Conservation (phyloP, 2,888 invertebrate species). For the Allygus modestus region DNA sequence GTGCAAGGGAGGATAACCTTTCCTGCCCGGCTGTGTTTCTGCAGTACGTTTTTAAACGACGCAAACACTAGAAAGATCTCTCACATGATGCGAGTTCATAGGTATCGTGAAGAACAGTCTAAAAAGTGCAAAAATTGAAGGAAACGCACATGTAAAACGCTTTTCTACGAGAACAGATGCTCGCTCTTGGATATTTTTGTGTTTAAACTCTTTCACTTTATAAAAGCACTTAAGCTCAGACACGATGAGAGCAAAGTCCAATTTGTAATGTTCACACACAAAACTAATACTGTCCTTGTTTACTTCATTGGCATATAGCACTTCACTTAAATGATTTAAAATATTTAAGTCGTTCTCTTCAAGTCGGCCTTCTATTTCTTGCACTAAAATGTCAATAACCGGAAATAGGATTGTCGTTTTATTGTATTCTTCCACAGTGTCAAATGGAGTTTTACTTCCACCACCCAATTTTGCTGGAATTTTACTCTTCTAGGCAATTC, state of each 20-base stretch:
- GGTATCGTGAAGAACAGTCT: conserved; percentile 7
- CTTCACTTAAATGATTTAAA: conserved; percentile 10
- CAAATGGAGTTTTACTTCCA: conserved; percentile 26
- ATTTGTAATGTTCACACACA: conserved; percentile 14
- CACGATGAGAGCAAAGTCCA: neutral
- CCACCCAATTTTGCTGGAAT: conserved; percentile 1
- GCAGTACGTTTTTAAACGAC: neutral
- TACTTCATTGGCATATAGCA: neutral
- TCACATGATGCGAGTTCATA: conserved; percentile 17
- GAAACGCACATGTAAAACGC: neutral
- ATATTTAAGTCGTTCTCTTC: conserved; percentile 15
- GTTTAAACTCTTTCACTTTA: neutral
- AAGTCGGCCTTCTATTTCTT: conserved; percentile 23
- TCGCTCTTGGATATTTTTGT: neutral
- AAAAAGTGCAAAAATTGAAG: neutral
- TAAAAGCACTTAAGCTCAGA: neutral
- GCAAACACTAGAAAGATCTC: conserved; percentile 1
- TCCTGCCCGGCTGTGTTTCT: conserved; percentile 8
- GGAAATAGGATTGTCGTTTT: conserved; percentile 11
- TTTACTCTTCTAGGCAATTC: conserved; percentile 31
- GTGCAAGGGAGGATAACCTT: neutral
- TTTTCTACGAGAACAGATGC: neutral
- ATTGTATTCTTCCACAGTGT: conserved; percentile 38
- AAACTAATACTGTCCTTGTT: neutral
- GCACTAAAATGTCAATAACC: conserved; percentile 38